These are phyloP conservation scores for Notothenia rossii DNA, from an alignment of 2,113 vertebrate genomes.

Conservation along the genomic window DNA sequence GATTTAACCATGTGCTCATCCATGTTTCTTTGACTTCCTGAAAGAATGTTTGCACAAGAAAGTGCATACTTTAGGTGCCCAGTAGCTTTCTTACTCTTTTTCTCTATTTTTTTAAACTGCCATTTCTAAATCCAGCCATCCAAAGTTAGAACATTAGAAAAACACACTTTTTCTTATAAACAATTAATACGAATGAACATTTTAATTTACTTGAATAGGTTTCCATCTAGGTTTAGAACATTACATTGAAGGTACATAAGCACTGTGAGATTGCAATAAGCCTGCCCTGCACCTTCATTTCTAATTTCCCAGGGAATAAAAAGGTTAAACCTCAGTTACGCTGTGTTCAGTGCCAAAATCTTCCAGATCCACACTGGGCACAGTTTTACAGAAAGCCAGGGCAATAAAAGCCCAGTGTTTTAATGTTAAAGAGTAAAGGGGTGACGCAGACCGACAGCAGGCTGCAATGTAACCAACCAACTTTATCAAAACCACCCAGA, in stretches of 20 bases:
- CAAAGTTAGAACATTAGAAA: neutral
- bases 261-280: neutral
- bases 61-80: neutral
- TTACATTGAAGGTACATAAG: neutral
- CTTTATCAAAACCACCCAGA: slow-evolving; percentile 55
- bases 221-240: neutral
- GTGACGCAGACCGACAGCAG: slow-evolving; percentile 49
- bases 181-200: neutral
- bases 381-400: slow-evolving; percentile 18
- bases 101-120: neutral
- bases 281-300: neutral
- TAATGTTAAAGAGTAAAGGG: slow-evolving; percentile 14
- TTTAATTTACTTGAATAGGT: neutral
- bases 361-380: slow-evolving; percentile 14
- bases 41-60: neutral
- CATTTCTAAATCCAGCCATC: neutral
- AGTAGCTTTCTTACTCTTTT: neutral
- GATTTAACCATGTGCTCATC: neutral
- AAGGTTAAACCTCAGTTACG: slow-evolving; percentile 20
- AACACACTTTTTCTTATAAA: neutral
- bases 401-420: slow-evolving; percentile 24
- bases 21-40: neutral
- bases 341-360: slow-evolving; percentile 1
- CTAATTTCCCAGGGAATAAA: slow-evolving; percentile 13
- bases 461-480: slow-evolving; percentile 38